Base-by-base conservation (phyloP, 2,888 invertebrate species). In the Pseudanteris insignis region DNA sequence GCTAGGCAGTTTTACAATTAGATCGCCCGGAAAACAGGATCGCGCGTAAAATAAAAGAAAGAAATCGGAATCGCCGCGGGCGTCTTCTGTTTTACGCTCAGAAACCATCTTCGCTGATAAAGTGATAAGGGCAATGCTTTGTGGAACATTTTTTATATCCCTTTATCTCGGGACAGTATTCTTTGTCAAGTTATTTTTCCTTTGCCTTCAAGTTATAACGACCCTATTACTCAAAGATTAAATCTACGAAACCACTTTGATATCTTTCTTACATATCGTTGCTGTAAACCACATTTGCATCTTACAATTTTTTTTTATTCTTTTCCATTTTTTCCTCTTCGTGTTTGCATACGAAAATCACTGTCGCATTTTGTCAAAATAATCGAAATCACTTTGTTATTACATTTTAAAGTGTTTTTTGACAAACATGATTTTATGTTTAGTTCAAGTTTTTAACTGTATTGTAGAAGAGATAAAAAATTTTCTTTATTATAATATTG, bases 131-230 rank as follows among this genome's bases (percentile, higher is more conserved):
- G 24, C 58, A 61, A 40, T 40, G 48, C 55, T 50, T 47, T 47
- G 46, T 46, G 11, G n/a, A 44, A 44, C 33, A 30, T 43, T 46
- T 48, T 61, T 51, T 61, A 8, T 55, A 40, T 33, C 28, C 25
- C 29, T 62, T 61, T 43, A 46, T 55, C 40, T 36, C 40, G 15
- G 33, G 55, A 61, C 55, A 48, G 34, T 61, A 50, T 61, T 41
- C 63, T 63, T 55, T 51, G 43, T 50, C 58, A 37, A 63, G 51
- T 63, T 59, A 55, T 63, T 50, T 55, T 59, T 47, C 51, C 38
- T 55, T 59, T 63, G 59, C 54, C 8, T 59, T 41, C 46, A 59
- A 63, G 55, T 59, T 46, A 59, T 63, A 59, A 63, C 47, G 59
- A 59, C 51, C 55, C 51, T 55, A 58, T 55, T 50, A 36, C 40